These are phyloP conservation scores for Meloidogyne exigua DNA, from an alignment of 1,140 invertebrate species.

Conservation along the genomic window DNA sequence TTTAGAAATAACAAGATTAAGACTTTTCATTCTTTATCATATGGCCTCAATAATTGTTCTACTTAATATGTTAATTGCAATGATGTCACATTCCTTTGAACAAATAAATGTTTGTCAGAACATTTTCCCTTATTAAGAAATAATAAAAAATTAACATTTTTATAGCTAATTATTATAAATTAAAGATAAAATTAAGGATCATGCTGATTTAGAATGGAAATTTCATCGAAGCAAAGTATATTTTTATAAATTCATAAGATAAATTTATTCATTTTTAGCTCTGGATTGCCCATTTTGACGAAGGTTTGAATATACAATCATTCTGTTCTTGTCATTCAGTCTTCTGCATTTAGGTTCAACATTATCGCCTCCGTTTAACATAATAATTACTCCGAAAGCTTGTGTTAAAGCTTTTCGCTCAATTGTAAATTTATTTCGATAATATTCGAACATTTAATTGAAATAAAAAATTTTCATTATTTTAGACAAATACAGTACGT, in stretches of 20 bases:
- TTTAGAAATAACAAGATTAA: background rate
- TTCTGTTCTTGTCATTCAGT: background rate
- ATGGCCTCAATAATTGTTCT: constrained; percentile 69
- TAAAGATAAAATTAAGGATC: constrained; percentile 65
- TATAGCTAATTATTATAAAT: too few relatives aligned
- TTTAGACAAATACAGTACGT: constrained; percentile 41
- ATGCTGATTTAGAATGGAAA: constrained; percentile 71
- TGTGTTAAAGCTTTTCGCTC: constrained; percentile 65
- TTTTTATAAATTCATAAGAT: background rate
- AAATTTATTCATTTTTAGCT: constrained; percentile 49
- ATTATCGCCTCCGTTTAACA: constrained; percentile 69
- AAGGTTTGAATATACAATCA: constrained; percentile 12
- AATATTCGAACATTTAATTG: background rate
- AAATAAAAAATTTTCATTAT: too few relatives aligned
- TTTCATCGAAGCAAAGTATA: constrained; percentile 68
- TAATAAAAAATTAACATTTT: too few relatives aligned
- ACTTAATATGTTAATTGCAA: constrained; percentile 69
- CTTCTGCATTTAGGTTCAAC: constrained; percentile 67
- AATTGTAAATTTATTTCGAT: constrained; percentile 20
- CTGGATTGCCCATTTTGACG: constrained; percentile 69
- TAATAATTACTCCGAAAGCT: constrained; percentile 69
- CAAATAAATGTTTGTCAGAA: constrained; percentile 66
- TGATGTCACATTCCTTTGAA: constrained; percentile 71
- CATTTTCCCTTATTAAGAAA: background rate
- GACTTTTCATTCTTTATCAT: constrained; percentile 31